phyloP scores from a whole-genome alignment of 2,797 vertebrate genomes.

The Cephalopachus bancanus region DNA sequence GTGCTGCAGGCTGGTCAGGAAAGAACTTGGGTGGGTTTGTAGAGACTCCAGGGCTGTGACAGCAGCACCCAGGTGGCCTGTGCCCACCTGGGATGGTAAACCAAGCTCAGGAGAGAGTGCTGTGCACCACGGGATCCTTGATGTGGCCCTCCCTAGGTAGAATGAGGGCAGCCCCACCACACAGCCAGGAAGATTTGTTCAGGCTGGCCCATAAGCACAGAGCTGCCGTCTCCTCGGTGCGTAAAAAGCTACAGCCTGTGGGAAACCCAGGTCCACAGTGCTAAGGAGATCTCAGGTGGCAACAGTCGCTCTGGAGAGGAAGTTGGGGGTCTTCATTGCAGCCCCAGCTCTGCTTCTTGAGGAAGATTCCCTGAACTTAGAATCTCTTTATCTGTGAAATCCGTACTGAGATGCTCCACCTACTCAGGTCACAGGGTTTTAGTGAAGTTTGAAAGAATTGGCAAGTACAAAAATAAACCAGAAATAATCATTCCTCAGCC shows the following conservation, averaged over 20 bases:
- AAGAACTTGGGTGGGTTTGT: no score
- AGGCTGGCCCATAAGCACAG: not conserved
- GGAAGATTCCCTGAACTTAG: not conserved
- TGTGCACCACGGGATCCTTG: not conserved
- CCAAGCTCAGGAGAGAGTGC: not conserved
- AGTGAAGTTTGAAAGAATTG: constrained; percentile 28
- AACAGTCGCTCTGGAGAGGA: fast-evolving
- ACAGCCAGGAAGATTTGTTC: no score
- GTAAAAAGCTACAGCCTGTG: not conserved
- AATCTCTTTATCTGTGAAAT: constrained; percentile 45
- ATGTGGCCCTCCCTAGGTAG: not conserved
- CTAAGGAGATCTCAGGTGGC: not conserved
- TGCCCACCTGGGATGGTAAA: not conserved
- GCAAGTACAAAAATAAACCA: constrained; percentile 21
- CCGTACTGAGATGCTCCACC: not conserved
- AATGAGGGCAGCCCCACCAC: not conserved
- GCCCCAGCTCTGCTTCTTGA: not conserved
- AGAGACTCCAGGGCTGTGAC: not conserved
- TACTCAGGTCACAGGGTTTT: not conserved
- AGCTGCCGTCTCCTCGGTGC: no score
- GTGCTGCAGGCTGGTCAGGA: fast-evolving
- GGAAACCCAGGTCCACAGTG: not conserved
- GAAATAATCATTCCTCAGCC: not conserved
- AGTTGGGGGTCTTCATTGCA: not conserved
- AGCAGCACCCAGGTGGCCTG: fast-evolving